Percentiles rank a stretch among this genome's conserved stretches.
Conservation (phyloP, 2,113 vertebrate genomes). For the Cheirogaleus medius region DNA sequence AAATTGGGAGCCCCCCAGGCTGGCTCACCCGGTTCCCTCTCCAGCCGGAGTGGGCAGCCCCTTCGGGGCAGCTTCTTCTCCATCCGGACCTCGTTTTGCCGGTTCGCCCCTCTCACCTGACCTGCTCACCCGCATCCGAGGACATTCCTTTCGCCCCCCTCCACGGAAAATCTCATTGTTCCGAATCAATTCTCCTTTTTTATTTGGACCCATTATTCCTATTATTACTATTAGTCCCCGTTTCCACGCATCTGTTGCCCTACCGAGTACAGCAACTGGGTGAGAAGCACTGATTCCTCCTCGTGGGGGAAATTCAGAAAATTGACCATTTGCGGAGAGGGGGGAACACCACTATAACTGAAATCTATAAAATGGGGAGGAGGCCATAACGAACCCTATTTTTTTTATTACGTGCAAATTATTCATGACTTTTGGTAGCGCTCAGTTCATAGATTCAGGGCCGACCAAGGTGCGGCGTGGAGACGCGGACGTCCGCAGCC, state of each 20-base stretch:
- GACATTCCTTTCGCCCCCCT: neutral
- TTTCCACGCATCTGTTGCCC: constrained; percentile 37
- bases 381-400: constrained; percentile 52
- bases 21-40: neutral
- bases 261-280: neutral
- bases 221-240: neutral
- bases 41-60: neutral
- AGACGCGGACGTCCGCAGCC: neutral
- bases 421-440: constrained; percentile 55
- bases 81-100: neutral
- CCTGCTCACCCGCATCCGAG: neutral
- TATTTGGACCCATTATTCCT: constrained; percentile 19
- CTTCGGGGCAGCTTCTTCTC: neutral
- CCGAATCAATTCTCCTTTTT: constrained; percentile 2
- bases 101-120: constrained; percentile 8
- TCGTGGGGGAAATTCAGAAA: constrained; percentile 37
- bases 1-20: neutral
- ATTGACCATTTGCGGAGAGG: constrained; percentile 1
- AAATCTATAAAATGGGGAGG: neutral
- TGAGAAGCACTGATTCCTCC: neutral
- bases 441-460: neutral
- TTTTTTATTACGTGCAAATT: constrained; percentile 70
- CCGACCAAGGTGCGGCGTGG: constrained; percentile 56
- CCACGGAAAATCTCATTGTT: neutral
- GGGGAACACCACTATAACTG: neutral